Evolutionary conservation across 2,797 vertebrate species (phyloP).

Genomic region (Anabas testudineus): DNA sequence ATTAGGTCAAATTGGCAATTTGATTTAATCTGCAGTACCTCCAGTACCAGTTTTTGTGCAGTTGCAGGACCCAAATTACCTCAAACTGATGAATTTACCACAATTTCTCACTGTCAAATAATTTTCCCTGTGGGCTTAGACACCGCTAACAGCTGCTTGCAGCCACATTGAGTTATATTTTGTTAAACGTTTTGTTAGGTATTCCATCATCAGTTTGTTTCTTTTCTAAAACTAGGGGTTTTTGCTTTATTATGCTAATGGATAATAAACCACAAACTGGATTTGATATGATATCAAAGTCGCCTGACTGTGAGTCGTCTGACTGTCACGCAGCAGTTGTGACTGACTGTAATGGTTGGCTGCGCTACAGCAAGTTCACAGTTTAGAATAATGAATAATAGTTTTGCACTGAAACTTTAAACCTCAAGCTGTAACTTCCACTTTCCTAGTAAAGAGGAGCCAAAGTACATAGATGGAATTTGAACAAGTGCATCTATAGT

Average conservation of each 20-base stretch:
- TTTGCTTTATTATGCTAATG: neutral
- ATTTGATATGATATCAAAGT: no score
- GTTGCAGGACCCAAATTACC: slow-evolving; percentile 15
- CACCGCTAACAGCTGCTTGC: slow-evolving; percentile 25
- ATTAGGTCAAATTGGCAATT: slow-evolving; percentile 29
- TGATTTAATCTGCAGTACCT: neutral
- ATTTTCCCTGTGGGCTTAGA: slow-evolving; percentile 25
- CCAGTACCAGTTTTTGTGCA: neutral
- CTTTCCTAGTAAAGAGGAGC: neutral
- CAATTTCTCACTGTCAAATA: slow-evolving; percentile 3
- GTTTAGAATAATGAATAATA: neutral
- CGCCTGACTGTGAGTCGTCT: neutral
- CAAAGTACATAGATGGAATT: neutral
- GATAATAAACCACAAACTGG: no score
- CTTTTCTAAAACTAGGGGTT: neutral
- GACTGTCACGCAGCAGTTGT: neutral
- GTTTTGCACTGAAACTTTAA: neutral
- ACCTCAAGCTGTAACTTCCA: neutral
- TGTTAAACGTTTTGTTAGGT: slow-evolving; percentile 2
- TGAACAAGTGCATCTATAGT: slow-evolving; percentile 15
- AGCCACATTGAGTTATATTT: slow-evolving; percentile 19
- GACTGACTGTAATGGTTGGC: neutral
- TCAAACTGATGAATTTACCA: slow-evolving; percentile 13
- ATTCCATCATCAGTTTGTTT: no score
- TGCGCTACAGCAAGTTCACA: neutral